A percentile compares a stretch with the other conserved stretches of the same genome.
Evolutionary conservation across 2,797 vertebrate species (phyloP).

Genomic region (Lepus townsendii): DNA sequence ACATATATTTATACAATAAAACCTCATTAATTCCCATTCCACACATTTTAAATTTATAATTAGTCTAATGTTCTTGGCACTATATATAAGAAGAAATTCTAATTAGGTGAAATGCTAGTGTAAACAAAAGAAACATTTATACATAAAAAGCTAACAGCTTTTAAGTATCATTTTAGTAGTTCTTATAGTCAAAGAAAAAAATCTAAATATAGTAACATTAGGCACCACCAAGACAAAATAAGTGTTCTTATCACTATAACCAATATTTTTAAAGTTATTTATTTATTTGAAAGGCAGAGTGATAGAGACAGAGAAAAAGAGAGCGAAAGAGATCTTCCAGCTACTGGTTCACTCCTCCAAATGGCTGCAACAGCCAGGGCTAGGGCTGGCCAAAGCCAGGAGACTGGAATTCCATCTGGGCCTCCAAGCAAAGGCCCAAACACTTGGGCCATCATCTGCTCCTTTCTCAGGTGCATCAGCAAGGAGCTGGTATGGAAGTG

Average conservation of each 20-base stretch:
- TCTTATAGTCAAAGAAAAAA: constrained; percentile 61
- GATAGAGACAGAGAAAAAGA: too few relatives aligned
- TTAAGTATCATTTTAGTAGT: constrained; percentile 54
- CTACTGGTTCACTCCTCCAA: too few relatives aligned
- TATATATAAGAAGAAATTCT: constrained; percentile 57
- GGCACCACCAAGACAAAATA: constrained; percentile 21
- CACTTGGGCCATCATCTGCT: too few relatives aligned
- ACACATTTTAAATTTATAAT: constrained; percentile 59
- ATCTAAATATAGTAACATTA: constrained; percentile 61
- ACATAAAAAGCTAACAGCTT: constrained; percentile 54
- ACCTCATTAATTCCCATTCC: constrained; percentile 36
- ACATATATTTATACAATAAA: constrained; percentile 61
- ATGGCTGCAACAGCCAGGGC: too few relatives aligned
- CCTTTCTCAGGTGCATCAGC: too few relatives aligned
- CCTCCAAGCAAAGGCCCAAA: too few relatives aligned
- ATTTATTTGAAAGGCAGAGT: too few relatives aligned
- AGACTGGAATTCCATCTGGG: too few relatives aligned
- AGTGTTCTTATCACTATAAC: constrained; percentile 31
- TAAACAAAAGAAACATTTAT: constrained; percentile 71
- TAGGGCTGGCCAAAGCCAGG: too few relatives aligned
- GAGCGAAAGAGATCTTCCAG: too few relatives aligned
- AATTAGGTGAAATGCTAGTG: constrained; percentile 36
- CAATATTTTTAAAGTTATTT: neutral
- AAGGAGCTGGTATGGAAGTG: too few relatives aligned
- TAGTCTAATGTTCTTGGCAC: constrained; percentile 60